Evolutionary conservation across 2,888 invertebrate species (phyloP).

Genomic region (Tachina grossa): DNA sequence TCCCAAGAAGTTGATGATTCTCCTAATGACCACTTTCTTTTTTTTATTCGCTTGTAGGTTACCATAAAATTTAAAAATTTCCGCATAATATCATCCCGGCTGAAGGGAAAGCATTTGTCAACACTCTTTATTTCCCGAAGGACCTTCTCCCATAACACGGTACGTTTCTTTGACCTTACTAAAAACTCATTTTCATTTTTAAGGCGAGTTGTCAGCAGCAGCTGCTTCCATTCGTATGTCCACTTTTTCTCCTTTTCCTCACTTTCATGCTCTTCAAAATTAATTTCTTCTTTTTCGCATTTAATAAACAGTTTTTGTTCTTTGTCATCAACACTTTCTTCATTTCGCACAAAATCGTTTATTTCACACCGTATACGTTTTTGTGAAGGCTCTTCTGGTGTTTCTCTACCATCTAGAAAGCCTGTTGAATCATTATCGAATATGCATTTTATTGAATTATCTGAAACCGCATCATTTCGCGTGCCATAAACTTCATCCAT

Average conservation of each 20-base stretch:
- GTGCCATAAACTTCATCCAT: constrained; percentile 41
- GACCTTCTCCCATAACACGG: constrained; percentile 46
- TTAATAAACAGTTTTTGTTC: constrained; percentile 30
- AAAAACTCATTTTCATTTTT: constrained; percentile 19
- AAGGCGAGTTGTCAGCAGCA: constrained; percentile 14
- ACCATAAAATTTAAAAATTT: constrained; percentile 61
- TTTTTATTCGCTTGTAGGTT: constrained; percentile 58
- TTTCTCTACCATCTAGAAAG: not conserved
- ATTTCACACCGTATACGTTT: constrained; percentile 27
- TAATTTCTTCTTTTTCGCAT: constrained; percentile 19
- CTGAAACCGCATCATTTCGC: constrained; percentile 36
- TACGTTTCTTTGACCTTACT: constrained; percentile 24
- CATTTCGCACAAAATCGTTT: constrained; percentile 8
- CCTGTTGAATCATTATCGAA: not conserved
- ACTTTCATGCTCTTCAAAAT: too few species aligned
- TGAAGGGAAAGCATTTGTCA: constrained; percentile 47
- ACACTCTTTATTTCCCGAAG: constrained; percentile 38
- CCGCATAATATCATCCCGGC: constrained; percentile 53
- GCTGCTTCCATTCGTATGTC: constrained; percentile 19
- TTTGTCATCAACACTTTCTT: constrained; percentile 18
- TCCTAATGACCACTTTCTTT: constrained; percentile 46
- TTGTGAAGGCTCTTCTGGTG: constrained; percentile 26
- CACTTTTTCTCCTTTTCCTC: constrained; percentile 16
- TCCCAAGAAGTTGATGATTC: constrained; percentile 57
- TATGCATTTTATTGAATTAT: not conserved